phyloP scores from a whole-genome alignment of 2,113 vertebrate species.

The Myotis brandtii region DNA sequence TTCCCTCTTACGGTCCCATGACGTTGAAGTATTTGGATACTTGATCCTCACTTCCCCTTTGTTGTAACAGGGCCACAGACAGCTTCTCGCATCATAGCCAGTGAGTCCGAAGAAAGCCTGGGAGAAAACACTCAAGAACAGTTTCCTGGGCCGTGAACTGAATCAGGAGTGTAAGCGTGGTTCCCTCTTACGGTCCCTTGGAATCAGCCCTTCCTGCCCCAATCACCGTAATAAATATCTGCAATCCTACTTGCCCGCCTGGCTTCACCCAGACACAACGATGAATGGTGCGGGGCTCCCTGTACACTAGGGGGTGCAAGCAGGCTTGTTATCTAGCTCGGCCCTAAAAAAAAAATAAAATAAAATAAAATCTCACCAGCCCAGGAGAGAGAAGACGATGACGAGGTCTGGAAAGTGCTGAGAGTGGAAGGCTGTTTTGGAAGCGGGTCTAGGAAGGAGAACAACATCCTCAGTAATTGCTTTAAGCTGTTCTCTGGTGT shows the following conservation, averaged over 20 bases:
- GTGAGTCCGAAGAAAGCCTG: neutral
- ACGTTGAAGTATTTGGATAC: too few species aligned
- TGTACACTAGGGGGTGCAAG: conserved; percentile 83
- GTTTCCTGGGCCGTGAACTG: neutral
- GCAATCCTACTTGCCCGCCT: accelerated
- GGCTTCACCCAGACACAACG: neutral
- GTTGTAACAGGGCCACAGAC: accelerated
- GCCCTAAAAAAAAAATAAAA: neutral
- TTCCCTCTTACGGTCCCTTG: neutral
- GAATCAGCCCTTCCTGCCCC: too few species aligned
- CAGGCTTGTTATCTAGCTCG: conserved; percentile 60
- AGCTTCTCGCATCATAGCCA: neutral
- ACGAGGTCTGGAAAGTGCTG: neutral
- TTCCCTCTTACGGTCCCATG: neutral
- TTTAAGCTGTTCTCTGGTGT: conserved; percentile 66
- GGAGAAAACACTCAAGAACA: neutral
- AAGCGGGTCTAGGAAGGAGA: conserved; percentile 54
- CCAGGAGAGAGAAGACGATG: neutral
- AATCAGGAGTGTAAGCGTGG: accelerated
- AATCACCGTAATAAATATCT: accelerated
- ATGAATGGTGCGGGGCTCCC: neutral
- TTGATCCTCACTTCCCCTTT: neutral
- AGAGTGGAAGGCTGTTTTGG: conserved; percentile 44
- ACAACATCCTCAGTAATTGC: conserved; percentile 52
- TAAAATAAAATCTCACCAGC: neutral